phyloP scores from a whole-genome alignment of 2,113 vertebrate genomes.

The Plectropomus leopardus region DNA sequence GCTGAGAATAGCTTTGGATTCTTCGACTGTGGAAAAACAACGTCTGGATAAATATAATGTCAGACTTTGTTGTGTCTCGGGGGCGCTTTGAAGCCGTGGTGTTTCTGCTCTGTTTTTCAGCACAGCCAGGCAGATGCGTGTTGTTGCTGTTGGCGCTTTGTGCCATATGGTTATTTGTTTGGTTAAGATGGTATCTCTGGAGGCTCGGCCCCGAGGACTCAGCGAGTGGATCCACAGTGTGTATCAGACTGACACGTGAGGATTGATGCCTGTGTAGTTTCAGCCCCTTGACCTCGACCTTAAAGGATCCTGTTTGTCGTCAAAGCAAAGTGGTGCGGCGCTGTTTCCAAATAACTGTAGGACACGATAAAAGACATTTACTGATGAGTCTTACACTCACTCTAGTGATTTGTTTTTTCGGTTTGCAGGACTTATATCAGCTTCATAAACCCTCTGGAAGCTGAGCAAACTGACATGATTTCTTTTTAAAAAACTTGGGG shows the following conservation, averaged over 20 bases:
- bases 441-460: too few relatives aligned
- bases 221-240: conserved; percentile 19
- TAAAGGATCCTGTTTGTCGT: conserved; percentile 38
- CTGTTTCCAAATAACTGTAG: conserved; percentile 6
- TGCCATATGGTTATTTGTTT: conserved; percentile 70
- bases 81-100: conserved; percentile 56
- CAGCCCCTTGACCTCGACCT: conserved; percentile 52
- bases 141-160: conserved; percentile 59
- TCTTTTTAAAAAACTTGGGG: too few relatives aligned
- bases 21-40: conserved; percentile 35
- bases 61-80: conserved; percentile 66
- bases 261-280: conserved; percentile 61
- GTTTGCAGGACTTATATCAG: too few relatives aligned
- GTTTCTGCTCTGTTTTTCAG: conserved; percentile 43
- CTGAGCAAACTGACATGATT: too few relatives aligned
- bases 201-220: conserved; percentile 27
- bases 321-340: conserved; percentile 33
- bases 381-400: neutral
- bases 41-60: conserved; percentile 59
- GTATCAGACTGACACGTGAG: conserved; percentile 41
- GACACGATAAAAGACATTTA: neutral
- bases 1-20: conserved; percentile 54
- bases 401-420: neutral
- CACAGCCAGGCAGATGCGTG: conserved; percentile 61
- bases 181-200: conserved; percentile 56